These are phyloP conservation scores for Brevimyrus niger DNA, from an alignment of 2,113 vertebrate species.

Conservation along the genomic window DNA sequence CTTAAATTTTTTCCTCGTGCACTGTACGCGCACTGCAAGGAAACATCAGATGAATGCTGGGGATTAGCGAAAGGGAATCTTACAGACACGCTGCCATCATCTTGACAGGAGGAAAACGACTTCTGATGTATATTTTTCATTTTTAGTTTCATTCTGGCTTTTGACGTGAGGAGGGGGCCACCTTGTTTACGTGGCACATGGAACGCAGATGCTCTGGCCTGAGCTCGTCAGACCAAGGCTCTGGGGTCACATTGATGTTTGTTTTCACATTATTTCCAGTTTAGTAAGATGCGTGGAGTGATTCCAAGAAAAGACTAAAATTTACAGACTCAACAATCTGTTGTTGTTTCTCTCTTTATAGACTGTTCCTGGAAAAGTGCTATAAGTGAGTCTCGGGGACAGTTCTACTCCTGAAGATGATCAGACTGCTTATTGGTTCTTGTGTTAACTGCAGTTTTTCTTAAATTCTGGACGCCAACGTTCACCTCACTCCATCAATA, in stretches of 20 bases:
- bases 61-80: not conserved
- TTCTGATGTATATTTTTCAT: not conserved
- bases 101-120: not conserved
- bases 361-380: not conserved
- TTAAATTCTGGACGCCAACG: not conserved
- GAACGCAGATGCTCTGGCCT: not conserved
- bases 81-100: not conserved
- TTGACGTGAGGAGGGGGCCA: not conserved
- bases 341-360: not conserved
- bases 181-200: not conserved
- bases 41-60: not conserved
- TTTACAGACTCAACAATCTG: not conserved
- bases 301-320: not conserved
- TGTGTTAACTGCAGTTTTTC: not conserved
- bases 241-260: not conserved
- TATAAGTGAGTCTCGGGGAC: not conserved
- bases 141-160: not conserved
- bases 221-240: not conserved
- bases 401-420: not conserved
- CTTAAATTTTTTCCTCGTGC: constrained; percentile 20
- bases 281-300: not conserved
- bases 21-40: not conserved
- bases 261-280: not conserved
- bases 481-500: not conserved
- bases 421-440: not conserved